Conservation (phyloP, 2,113 vertebrate genomes). For the Elephantulus edwardii region DNA sequence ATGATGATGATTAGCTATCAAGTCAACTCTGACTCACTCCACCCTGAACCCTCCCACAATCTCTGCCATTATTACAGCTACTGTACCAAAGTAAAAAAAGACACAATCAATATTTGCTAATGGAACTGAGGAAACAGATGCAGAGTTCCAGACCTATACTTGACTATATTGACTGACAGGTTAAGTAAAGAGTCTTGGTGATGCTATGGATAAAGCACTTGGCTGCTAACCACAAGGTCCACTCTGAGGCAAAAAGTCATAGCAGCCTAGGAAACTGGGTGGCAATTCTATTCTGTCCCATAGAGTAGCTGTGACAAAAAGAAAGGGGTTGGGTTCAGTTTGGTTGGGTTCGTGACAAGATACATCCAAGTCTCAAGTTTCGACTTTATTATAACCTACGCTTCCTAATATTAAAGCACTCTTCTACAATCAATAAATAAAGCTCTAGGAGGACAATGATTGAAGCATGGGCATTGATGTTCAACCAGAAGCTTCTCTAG, state of each 20-base stretch:
- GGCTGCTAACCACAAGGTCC: too few species aligned
- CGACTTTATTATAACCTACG: not conserved
- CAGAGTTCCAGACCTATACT: not conserved
- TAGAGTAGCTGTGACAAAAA: not conserved
- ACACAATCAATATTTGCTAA: slow-evolving; percentile 10
- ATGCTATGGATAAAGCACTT: not conserved
- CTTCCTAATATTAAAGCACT: not conserved
- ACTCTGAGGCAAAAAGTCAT: not conserved
- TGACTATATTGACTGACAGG: not conserved
- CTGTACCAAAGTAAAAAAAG: slow-evolving; percentile 37
- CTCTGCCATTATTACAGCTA: too few species aligned
- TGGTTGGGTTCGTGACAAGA: not conserved
- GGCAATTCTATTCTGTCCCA: not conserved
- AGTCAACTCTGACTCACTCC: too few species aligned
- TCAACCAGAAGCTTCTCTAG: slow-evolving; percentile 33
- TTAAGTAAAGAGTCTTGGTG: not conserved
- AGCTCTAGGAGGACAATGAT: not conserved
- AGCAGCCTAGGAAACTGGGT: not conserved
- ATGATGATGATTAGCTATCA: too few species aligned
- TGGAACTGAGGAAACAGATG: not conserved
- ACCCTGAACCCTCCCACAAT: too few species aligned
- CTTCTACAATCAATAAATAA: slow-evolving; percentile 24
- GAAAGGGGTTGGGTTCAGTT: not conserved
- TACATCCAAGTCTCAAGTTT: not conserved
- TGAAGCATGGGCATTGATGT: slow-evolving; percentile 17